These are phyloP conservation scores for Lasioglossum pauxillum DNA, from an alignment of 2,888 invertebrate species.

Conservation along the genomic window DNA sequence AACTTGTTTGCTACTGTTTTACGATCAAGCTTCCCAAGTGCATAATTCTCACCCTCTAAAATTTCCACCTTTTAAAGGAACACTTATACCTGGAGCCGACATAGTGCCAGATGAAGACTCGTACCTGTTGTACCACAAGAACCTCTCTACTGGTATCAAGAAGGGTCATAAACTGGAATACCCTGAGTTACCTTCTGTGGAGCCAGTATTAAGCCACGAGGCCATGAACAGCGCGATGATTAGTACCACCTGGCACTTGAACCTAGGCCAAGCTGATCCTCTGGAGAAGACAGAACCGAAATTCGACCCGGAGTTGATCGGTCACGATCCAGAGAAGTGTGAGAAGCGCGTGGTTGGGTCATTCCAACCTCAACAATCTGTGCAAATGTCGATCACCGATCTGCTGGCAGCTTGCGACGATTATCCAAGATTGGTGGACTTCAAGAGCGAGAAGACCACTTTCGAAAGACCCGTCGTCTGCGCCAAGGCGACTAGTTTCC, in stretches of 20 bases:
- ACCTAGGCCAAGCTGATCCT: slow-evolving; percentile 68
- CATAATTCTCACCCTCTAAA: background rate
- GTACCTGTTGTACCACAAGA: slow-evolving; percentile 69
- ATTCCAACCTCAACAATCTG: slow-evolving; percentile 9
- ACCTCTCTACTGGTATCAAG: slow-evolving; percentile 64
- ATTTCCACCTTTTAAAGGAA: background rate
- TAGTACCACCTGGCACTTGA: slow-evolving; percentile 76
- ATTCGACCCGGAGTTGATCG: slow-evolving; percentile 42
- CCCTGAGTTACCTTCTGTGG: slow-evolving; percentile 50
- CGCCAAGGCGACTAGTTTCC: slow-evolving; percentile 61
- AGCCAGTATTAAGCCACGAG: slow-evolving; percentile 61
- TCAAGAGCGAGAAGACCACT: slow-evolving; percentile 39
- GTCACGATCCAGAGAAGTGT: slow-evolving; percentile 53
- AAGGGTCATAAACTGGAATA: slow-evolving; percentile 68
- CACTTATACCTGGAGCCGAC: slow-evolving; percentile 67
- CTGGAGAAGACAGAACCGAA: slow-evolving; percentile 54
- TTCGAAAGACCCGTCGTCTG: slow-evolving; percentile 63
- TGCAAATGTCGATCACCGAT: slow-evolving; percentile 57
- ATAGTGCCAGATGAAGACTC: slow-evolving; percentile 70
- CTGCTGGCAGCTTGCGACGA: slow-evolving; percentile 63
- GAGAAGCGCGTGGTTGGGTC: slow-evolving; percentile 7
- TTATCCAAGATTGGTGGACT: slow-evolving; percentile 76
- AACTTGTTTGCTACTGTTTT: background rate
- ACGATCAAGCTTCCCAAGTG: background rate
- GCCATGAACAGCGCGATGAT: slow-evolving; percentile 65